phyloP scores from a whole-genome alignment of 2,888 invertebrate genomes.

The Diplolepis rosae region DNA sequence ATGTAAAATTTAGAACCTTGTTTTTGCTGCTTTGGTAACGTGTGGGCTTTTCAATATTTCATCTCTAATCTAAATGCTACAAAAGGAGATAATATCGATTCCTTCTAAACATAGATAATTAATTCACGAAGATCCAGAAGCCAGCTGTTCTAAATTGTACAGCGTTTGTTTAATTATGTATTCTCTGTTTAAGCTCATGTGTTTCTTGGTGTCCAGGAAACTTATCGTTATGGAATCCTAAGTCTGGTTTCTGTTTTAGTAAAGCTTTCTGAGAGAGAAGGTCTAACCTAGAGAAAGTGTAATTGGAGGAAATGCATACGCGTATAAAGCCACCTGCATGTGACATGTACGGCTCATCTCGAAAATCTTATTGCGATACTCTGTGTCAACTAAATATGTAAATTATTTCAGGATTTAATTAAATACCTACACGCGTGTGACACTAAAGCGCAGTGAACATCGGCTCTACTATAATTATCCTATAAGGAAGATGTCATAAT shows the following conservation, averaged over 20 bases:
- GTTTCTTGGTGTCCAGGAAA: not conserved
- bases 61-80: too few species aligned
- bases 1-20: too few species aligned
- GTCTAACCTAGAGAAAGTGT: not conserved
- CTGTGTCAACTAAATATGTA: slow-evolving; percentile 54
- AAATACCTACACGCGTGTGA: slow-evolving; percentile 53
- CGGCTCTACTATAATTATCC: slow-evolving; percentile 41
- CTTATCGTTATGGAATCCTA: not conserved
- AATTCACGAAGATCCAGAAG: too few species aligned
- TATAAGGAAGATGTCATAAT: slow-evolving; percentile 10
- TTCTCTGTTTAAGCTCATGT: not conserved
- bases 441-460: slow-evolving; percentile 48
- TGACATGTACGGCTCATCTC: slow-evolving; percentile 63
- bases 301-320: slow-evolving; percentile 33
- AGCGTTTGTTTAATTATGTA: not conserved
- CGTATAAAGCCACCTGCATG: slow-evolving; percentile 53
- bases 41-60: too few species aligned
- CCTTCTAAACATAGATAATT: too few species aligned
- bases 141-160: too few species aligned
- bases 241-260: not conserved
- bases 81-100: too few species aligned
- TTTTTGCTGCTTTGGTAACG: too few species aligned
- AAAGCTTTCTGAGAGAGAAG: too few species aligned
- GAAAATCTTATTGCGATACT: slow-evolving; percentile 65
- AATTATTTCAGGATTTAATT: slow-evolving; percentile 70